Evolutionary conservation across 35 echinoderm and acorn worm species (phyloP).

Genomic region (Holothuria glaberrima): DNA sequence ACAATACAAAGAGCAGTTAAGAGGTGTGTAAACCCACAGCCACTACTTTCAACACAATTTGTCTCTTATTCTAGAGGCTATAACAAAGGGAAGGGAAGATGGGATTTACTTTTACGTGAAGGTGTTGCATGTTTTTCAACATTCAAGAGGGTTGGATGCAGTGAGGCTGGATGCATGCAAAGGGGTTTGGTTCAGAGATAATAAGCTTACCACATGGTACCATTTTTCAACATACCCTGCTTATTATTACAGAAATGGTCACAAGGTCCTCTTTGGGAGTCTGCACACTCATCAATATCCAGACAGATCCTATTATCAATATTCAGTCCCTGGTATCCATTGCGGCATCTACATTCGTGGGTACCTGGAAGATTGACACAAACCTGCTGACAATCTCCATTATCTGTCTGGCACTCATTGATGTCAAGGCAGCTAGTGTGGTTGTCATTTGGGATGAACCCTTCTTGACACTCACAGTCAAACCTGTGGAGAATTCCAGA

Average conservation of each 20-base stretch:
- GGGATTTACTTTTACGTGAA: no score
- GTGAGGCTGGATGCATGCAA: no score
- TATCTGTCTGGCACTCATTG: constrained; percentile 83
- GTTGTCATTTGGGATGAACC: constrained; percentile 77
- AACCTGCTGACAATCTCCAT: constrained; percentile 91
- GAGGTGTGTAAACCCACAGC: no score
- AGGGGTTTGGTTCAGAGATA: no score
- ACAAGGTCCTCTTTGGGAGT: constrained; percentile 82
- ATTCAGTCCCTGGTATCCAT: constrained; percentile 75
- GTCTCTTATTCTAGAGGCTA: no score
- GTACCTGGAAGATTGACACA: constrained; percentile 82
- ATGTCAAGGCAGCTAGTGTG: constrained; percentile 80
- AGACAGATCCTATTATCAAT: constrained; percentile 76
- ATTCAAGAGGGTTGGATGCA: no score
- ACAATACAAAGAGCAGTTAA: no score
- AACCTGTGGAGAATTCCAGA: constrained; percentile 57
- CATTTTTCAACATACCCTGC: constrained; percentile 59
- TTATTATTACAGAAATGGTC: constrained; percentile 79
- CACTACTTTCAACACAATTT: no score
- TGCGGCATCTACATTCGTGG: constrained; percentile 87
- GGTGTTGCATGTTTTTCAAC: no score
- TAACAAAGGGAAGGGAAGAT: no score
- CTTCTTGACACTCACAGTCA: constrained; percentile 76
- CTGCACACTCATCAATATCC: constrained; percentile 94
- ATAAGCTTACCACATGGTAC: no score